Base-by-base conservation (phyloP, 2,888 invertebrate species). In the Brenthis hecate region DNA sequence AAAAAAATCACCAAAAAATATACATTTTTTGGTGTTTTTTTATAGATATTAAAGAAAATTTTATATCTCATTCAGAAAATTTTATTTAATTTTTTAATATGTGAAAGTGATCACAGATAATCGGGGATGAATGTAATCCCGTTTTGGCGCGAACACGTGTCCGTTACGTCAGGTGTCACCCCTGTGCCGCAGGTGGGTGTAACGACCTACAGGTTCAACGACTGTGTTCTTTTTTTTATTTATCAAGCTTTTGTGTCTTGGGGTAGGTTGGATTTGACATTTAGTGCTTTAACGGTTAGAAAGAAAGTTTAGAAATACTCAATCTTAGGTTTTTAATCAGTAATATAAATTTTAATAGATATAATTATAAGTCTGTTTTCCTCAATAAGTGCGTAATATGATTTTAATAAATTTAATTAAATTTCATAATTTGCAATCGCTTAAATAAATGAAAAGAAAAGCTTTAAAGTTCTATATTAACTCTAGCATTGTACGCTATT, bases 101-200 rank as follows among this genome's bases (percentile, higher is more conserved):
- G 63, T 69, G 61, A 65, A 61, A 58, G 16, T 51, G 36, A 55
- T 67, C 58, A 71, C 48, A 64, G 70, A 70, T 63, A 69, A 64
- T 56, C 57, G 56, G 55, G 51, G 53, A 70, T 70, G 57, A 68
- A 61, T 68, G 57, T 61, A 63, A 11, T 56, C 50, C 56, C 63
- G 73, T 81, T 78, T 82, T 78, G 84, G 83, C 84, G 85, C 79
- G 81, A 82, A 81, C 87, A 84, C 88, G 86, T 83, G 89, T 84
- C 88, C 87, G 89, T 86, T 87, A 85, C 85, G 86, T 89, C 90
- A 89, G 89, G 90, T 89, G 82, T 73, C 75, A 54, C 68, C 75
- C 71, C 72, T 48, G 3, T n/a, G 56, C 54, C 16, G 62, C 75
- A 78, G 77, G 73, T 73, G 74, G 72, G 70, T 71, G 64, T 72